A percentile compares a stretch with the other conserved stretches of the same genome.
Evolutionary conservation across 2,888 invertebrate genomes (phyloP).

Genomic region (Caenorhabditis sp.): DNA sequence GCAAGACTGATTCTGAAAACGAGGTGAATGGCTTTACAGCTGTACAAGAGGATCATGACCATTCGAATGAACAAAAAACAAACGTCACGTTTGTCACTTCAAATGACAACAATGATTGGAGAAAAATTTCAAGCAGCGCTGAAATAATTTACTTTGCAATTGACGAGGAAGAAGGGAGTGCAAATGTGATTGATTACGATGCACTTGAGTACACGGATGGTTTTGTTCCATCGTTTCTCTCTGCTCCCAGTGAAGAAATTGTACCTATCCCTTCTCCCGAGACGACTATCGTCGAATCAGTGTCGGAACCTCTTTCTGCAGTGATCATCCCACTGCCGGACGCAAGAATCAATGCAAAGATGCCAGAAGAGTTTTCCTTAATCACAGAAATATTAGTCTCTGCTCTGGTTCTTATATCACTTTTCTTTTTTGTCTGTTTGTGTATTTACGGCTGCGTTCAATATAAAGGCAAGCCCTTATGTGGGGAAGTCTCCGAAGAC

Average conservation of each 20-base stretch:
- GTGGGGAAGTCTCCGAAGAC: neutral
- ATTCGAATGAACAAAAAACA: neutral
- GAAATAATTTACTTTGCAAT: neutral
- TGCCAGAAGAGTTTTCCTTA: neutral
- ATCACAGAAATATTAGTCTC: slow-evolving; percentile 27
- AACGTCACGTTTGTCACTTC: neutral
- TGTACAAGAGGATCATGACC: too few relatives aligned
- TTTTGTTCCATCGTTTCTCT: too few relatives aligned
- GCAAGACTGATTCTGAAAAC: too few relatives aligned
- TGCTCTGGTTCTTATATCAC: slow-evolving; percentile 24
- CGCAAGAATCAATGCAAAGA: neutral
- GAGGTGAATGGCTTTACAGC: too few relatives aligned
- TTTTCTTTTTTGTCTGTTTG: slow-evolving; percentile 23
- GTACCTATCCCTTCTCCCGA: neutral
- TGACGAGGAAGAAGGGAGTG: neutral
- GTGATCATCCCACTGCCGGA: slow-evolving; percentile 37
- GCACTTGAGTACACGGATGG: neutral
- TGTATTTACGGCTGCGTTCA: slow-evolving; percentile 36
- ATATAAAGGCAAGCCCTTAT: neutral
- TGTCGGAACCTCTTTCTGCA: slow-evolving; percentile 24
- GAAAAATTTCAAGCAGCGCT: neutral
- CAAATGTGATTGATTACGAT: neutral
- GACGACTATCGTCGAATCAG: slow-evolving; percentile 16
- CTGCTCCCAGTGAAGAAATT: neutral
- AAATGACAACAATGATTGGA: too few relatives aligned